Evolutionary conservation across 2,797 vertebrate species (phyloP).

Genomic region (Yasuhikotakia modesta): DNA sequence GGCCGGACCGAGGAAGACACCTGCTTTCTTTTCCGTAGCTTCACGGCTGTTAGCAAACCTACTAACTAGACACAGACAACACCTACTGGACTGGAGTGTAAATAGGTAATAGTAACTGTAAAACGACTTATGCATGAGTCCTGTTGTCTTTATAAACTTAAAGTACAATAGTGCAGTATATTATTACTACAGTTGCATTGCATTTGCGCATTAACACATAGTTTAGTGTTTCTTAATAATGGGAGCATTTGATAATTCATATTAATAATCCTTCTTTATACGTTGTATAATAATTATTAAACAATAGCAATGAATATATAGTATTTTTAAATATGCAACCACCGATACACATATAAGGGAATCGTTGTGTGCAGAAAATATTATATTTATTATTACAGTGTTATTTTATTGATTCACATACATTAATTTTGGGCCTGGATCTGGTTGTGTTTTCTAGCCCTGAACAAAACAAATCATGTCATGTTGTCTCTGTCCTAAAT

Average conservation of each 20-base stretch:
- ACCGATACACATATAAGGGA: no score
- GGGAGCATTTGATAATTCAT: no score
- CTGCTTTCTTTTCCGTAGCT: not conserved
- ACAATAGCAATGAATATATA: no score
- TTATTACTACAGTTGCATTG: no score
- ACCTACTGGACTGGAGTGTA: not conserved
- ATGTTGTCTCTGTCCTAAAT: not conserved
- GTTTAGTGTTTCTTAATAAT: no score
- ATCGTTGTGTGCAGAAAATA: not conserved
- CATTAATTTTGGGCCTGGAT: not conserved
- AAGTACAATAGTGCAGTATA: not conserved
- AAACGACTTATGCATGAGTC: not conserved
- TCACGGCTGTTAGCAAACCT: not conserved
- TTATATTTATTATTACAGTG: not conserved
- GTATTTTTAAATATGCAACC: no score
- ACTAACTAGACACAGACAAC: not conserved
- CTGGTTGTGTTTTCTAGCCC: not conserved
- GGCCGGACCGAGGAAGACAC: constrained; percentile 11
- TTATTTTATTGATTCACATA: not conserved
- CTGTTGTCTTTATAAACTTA: not conserved
- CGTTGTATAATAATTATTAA: no score
- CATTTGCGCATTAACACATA: no score
- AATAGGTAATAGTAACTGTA: not conserved
- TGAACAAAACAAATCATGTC: not conserved
- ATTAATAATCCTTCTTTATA: no score